Evolutionary conservation across 2,888 invertebrate genomes (phyloP), one percentile per base, ranked within the genome.

Genomic region (Pristionchus mayeri): DNA sequence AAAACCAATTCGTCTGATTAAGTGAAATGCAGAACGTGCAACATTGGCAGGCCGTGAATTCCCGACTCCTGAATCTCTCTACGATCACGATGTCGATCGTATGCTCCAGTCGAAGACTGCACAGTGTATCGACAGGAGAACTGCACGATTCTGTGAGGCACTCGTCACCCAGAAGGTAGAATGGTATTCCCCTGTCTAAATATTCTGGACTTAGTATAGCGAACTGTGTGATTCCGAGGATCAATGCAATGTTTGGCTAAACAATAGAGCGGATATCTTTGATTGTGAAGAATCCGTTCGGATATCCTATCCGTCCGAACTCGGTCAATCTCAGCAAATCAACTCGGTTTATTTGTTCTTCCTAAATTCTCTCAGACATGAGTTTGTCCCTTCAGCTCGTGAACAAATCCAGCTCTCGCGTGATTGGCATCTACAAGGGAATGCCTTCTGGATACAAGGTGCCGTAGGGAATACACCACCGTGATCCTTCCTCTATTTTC

Each of bases 1-100:
- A n/a, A n/a, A n/a, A n/a, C n/a, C n/a, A n/a, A n/a, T n/a, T n/a
- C n/a, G n/a, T n/a, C n/a, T n/a, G n/a, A n/a, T n/a, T n/a, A n/a
- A n/a, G n/a, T n/a, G n/a, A n/a, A n/a, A n/a, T n/a, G n/a, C n/a
- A n/a, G n/a, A n/a, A n/a, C n/a, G n/a, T n/a, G n/a, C n/a, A n/a
- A n/a, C n/a, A n/a, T n/a, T n/a, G n/a, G 44, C 30, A 82, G 81
- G 81, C 3, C 60, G 81, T 16, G 40, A 44, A 18, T 50, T 82
- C 48, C n/a, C 40, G 16, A 40, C 84, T 48, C 71, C 85, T 3
- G 79, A 60, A 6, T 90, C 91, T 40, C 82, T 90, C 13, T 91
- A 91, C 85, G 87, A 87, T 80, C 85, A 88, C 30, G 91, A 91
- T 60, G 91, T 88, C 0, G 88, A 88, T 60, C 86, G 87, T 24